A percentile compares a stretch with the other conserved stretches of the same genome.
Conservation (phyloP, 2,113 vertebrate genomes). For the Chrysemys picta region DNA sequence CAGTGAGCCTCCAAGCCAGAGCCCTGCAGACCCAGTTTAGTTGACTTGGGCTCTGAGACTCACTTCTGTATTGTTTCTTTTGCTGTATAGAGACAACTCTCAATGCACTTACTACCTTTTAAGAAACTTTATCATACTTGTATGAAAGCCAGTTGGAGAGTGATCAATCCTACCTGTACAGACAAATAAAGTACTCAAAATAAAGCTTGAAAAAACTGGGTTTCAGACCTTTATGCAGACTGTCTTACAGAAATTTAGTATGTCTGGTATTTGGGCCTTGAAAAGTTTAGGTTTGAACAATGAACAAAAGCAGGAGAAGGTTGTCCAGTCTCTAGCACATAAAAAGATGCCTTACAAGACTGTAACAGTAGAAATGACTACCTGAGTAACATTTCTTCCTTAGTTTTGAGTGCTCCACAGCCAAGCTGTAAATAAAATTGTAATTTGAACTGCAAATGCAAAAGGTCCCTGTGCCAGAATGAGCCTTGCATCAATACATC, state of each 20-base stretch:
- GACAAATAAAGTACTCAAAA: neutral
- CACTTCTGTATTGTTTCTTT: neutral
- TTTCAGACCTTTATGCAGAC: neutral
- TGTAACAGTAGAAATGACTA: neutral
- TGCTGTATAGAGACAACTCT: neutral
- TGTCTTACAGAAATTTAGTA: neutral
- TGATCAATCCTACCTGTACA: neutral
- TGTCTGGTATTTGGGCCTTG: neutral
- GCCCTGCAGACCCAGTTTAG: neutral
- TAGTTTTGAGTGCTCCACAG: neutral
- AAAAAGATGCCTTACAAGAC: neutral
- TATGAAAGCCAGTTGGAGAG: neutral
- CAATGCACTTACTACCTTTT: neutral
- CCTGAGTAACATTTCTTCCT: neutral
- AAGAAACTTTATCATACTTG: neutral
- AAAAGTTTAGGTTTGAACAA: neutral
- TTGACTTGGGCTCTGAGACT: neutral
- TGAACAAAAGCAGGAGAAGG: neutral
- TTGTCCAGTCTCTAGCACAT: neutral
- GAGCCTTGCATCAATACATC: neutral
- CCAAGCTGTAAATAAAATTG: neutral
- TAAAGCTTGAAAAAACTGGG: neutral
- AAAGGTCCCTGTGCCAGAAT: fast-evolving
- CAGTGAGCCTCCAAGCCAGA: neutral
- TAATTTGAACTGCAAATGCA: neutral